Evolutionary conservation across 2,113 vertebrate genomes (phyloP), one percentile per base, ranked within the genome.

Genomic region (Chaetops frenatus): DNA sequence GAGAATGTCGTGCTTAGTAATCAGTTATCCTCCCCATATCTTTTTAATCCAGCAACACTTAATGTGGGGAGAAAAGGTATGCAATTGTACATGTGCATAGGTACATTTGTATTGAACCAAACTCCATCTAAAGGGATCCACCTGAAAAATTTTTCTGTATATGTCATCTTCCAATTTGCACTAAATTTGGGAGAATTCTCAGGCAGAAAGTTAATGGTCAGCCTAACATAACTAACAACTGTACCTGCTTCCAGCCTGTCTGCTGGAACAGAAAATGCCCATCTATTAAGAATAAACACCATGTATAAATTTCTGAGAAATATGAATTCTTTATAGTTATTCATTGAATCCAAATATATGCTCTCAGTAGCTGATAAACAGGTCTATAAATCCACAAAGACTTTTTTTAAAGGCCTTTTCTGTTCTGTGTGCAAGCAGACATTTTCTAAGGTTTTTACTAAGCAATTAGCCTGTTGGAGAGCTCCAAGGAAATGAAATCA

Each of bases 1-100:
- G 65, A 87, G 94, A 94, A 89, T 64, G 53, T 82, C 1, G 1
- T 87, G 69, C 81, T 94, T 94, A 92, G 86, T 91, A 88, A 94
- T 91, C 81, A 62, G 80, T 96, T 94, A 64, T 74, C 69, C 28
- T 90, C 42, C 51, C 82, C 70, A 54, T 29, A 86, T 61, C 51
- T 88, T 88, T 91, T 92, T 94, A 92, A 60, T 78, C 51, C 60
- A 50, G 33, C 33, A 58, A 4, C 27, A 62, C 12, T 70, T 77
- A 58, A 54, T 27, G 5, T 57, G 56, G n/a, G 38, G 53, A 64
- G 72, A 71, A 79, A 67, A 76, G 8, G 11, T 54, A 9, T 61
- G 33, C 6, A 3, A 11, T 28, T 86, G 15, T 33, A 11, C 16
- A 3, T 51, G 7, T 62, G 12, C 51, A 10, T 56, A 31, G 21